Evolutionary conservation across 2,888 invertebrate species (phyloP), one percentile per base, ranked within the genome.

Genomic region (Hoplodrina ambigua): DNA sequence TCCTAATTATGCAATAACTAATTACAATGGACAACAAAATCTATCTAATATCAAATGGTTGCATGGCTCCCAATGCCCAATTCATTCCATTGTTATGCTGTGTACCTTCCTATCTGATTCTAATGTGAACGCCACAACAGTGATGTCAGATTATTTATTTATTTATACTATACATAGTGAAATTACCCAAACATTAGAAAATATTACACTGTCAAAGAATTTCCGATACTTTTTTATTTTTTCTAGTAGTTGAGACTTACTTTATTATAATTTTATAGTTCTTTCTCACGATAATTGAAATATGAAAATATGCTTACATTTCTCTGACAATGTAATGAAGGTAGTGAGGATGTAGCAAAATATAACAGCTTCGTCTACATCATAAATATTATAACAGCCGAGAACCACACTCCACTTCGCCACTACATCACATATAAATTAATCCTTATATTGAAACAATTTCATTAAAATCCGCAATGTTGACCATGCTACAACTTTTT

Each of bases 11-110:
- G 92, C 88, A 90, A 89, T 91, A 91, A 93, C 94, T 94, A 94
- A 93, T 93, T 94, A 94, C 94, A 94, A 91, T 90, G 90, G 91
- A 94, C 93, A 95, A 94, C 93, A 94, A 94, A 93, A 92, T 87
- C 91, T 93, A 94, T 91, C 92, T 93, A 93, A 93, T 92, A 93
- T 92, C 92, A 92, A 93, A 92, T 88, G 89, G 89, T 90, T 89
- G 91, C 89, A 87, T 87, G 90, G 89, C 89, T 90, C 88, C 87
- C 82, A 80, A 84, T 73, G 65, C 79, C 79, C 77, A 80, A 78
- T 81, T 83, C 72, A 83, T 76, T 78, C 41, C 58, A 78, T 63
- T 69, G 46, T 46, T 80, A 68, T 71, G 76, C 61, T 80, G 78
- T 63, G 66, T 80, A 82, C 81, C 78, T 83, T 79, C 77, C 77